These are phyloP conservation scores for Andinoacara biseriatus DNA, from an alignment of 2,113 vertebrate species.

Conservation along the genomic window DNA sequence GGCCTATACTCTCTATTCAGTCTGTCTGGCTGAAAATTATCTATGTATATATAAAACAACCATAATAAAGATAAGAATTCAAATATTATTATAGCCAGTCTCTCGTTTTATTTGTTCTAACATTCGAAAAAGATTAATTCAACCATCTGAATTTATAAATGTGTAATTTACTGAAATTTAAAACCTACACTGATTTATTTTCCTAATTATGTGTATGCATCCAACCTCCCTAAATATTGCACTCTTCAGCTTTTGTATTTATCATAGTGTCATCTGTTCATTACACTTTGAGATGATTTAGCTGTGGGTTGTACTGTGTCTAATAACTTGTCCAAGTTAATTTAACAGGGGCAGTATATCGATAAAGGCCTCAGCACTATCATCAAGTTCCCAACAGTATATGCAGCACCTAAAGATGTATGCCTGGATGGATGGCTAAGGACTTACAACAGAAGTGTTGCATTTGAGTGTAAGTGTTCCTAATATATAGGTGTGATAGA, in stretches of 20 bases:
- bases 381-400: background rate
- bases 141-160: background rate
- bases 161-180: background rate
- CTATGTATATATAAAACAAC: background rate
- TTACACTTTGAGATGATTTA: background rate
- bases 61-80: background rate
- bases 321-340: slow-evolving; percentile 3
- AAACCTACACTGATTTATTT: background rate
- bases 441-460: background rate
- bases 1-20: background rate
- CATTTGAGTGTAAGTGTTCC: background rate
- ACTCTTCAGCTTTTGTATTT: background rate
- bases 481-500: background rate
- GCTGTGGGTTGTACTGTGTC: background rate
- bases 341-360: background rate
- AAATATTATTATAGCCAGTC: background rate
- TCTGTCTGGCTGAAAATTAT: background rate
- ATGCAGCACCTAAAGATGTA: background rate
- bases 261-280: background rate
- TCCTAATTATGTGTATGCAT: background rate
- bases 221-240: background rate
- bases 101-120: background rate
- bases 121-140: background rate
- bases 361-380: background rate
- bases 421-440: background rate